Percentiles rank a stretch among this genome's conserved stretches.
phyloP scores from a whole-genome alignment of 2,888 invertebrate species.

The Sicus ferrugineus region DNA sequence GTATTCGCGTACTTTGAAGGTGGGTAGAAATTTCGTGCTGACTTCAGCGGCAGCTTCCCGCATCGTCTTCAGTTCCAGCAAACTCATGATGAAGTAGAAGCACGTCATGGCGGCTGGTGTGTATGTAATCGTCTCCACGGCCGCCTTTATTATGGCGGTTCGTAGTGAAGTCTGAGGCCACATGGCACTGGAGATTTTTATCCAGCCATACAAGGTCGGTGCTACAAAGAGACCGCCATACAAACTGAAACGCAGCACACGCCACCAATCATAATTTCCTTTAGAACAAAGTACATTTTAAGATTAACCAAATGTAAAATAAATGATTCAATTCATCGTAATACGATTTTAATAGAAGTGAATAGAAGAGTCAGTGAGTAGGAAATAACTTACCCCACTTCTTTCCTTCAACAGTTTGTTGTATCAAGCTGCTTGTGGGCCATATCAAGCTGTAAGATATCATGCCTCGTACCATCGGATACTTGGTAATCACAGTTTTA shows the following conservation, averaged over 20 bases:
- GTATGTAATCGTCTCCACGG: constrained; percentile 78
- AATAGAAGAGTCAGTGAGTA: neutral
- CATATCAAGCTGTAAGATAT: constrained; percentile 75
- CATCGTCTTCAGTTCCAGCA: constrained; percentile 74
- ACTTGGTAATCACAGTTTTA: constrained; percentile 54
- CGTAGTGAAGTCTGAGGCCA: constrained; percentile 78
- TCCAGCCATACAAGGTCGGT: constrained; percentile 82
- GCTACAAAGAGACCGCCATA: constrained; percentile 85
- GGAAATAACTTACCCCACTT: constrained; percentile 66
- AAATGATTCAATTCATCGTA: neutral
- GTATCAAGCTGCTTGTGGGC: constrained; percentile 77
- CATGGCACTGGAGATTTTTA: constrained; percentile 76
- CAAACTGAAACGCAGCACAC: constrained; percentile 76
- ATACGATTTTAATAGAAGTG: no score
- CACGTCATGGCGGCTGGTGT: constrained; percentile 79
- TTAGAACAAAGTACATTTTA: neutral
- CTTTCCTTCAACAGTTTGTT: constrained; percentile 75
- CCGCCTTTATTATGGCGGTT: constrained; percentile 78
- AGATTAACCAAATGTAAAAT: neutral
- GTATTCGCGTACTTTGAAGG: constrained; percentile 67
- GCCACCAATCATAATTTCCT: constrained; percentile 73
- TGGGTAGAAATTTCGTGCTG: constrained; percentile 76
- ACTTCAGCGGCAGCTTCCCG: constrained; percentile 73
- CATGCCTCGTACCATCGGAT: constrained; percentile 70
- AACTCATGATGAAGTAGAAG: constrained; percentile 79